Evolutionary conservation across 1,140 invertebrate species (phyloP).

Genomic region (fruit fly (Drosophila melanogaster)): Release_6_plus_ISO1_MT NT_033777.3:13832001-13832500

Average conservation of each 20-base stretch:
- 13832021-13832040: slow-evolving; percentile 13
- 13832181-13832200: slow-evolving; percentile 12
- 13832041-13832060: slow-evolving; percentile 12
- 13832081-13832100: slow-evolving; percentile 61
- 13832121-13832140: slow-evolving; percentile 81
- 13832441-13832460: not conserved
- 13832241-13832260: slow-evolving; percentile 77
- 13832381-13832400: slow-evolving; percentile 3
- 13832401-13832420: slow-evolving; percentile 28
- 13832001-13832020: not conserved
- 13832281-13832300: slow-evolving; percentile 48
- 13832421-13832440: not conserved
- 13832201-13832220: slow-evolving; percentile 32
- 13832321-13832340: slow-evolving; percentile 28
- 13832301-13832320: slow-evolving; percentile 43
- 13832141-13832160: slow-evolving; percentile 72
- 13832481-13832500: too few species aligned
- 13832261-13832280: slow-evolving; percentile 61
- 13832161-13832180: slow-evolving; percentile 66
- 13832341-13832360: slow-evolving; percentile 40
- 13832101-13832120: slow-evolving; percentile 48
- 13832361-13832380: slow-evolving; percentile 13
- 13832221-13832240: slow-evolving; percentile 79
- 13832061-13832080: slow-evolving; percentile 37
- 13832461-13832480: too few species aligned